Percentiles rank a stretch among this genome's conserved stretches.
Conservation (phyloP, 2,888 invertebrate species). For the Diarsia brunnea region DNA sequence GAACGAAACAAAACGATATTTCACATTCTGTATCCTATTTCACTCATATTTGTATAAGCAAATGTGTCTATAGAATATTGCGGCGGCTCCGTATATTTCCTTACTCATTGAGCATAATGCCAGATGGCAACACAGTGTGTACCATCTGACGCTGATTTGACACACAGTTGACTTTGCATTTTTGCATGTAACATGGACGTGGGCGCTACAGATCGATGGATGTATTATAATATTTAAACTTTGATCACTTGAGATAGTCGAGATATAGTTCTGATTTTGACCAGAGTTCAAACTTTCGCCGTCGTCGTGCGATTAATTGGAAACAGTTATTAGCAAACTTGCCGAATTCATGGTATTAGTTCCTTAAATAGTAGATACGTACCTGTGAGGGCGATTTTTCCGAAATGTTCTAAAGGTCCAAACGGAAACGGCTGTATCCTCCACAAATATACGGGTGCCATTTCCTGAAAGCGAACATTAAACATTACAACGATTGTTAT, state of each 20-base stretch:
- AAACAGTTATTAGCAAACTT: background rate
- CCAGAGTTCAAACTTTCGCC: background rate
- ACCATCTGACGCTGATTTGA: background rate
- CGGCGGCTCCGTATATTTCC: no score
- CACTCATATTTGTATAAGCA: no score
- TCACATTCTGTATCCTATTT: no score
- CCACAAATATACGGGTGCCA: constrained; percentile 70
- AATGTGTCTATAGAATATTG: no score
- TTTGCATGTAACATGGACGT: background rate
- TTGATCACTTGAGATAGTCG: background rate
- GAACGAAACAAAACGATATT: no score
- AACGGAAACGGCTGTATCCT: constrained; percentile 79
- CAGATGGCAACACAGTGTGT: no score
- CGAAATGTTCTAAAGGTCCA: constrained; percentile 79
- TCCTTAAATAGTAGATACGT: background rate
- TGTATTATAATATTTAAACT: background rate
- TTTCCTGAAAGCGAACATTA: constrained; percentile 73
- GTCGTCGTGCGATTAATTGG: background rate
- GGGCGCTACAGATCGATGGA: background rate
- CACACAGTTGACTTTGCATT: background rate
- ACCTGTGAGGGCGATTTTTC: constrained; percentile 81
- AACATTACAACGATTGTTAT: constrained; percentile 1
- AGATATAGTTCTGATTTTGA: background rate
- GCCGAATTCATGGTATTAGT: background rate
- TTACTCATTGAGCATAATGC: no score